These are phyloP conservation scores for Teleopsis dalmanni DNA, from an alignment of 1,140 invertebrate genomes.

Conservation along the genomic window DNA sequence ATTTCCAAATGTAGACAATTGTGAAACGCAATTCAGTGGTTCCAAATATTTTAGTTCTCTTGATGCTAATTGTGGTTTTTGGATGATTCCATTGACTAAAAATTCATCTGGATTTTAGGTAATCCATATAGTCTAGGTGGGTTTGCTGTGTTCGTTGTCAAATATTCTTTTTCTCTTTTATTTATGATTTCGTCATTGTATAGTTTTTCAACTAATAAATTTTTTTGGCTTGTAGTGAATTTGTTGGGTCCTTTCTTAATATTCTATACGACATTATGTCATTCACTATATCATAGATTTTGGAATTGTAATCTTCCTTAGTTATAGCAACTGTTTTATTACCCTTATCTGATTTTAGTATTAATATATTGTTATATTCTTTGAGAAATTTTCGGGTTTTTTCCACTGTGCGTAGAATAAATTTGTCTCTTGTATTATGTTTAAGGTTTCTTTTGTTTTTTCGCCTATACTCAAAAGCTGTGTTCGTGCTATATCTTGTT, in stretches of 20 bases:
- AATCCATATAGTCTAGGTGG: conserved; percentile 3
- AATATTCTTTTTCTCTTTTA: not conserved
- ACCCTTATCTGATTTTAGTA: conserved; percentile 1
- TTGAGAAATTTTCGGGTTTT: not conserved
- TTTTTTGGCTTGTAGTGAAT: not conserved
- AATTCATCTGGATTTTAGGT: conserved; percentile 21
- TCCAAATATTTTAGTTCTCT: conserved; percentile 40
- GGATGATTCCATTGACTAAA: conserved; percentile 41
- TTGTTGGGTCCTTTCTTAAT: conserved; percentile 1
- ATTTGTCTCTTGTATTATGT: not conserved
- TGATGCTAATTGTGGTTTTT: conserved; percentile 44
- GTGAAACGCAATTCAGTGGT: conserved; percentile 34
- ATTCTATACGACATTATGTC: conserved; percentile 1
- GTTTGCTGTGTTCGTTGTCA: not conserved
- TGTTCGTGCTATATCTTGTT: not conserved
- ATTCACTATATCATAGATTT: not conserved
- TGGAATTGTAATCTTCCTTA: not conserved
- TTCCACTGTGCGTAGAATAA: conserved; percentile 3
- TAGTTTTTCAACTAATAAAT: not conserved
- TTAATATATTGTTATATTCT: not conserved
- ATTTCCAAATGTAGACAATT: conserved; percentile 37
- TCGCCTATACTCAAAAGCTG: not conserved
- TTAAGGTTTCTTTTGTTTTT: not conserved
- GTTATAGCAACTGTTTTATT: not conserved
- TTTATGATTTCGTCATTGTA: not conserved